Percentiles rank a stretch among this genome's conserved stretches.
These are phyloP conservation scores for Setophaga coronata DNA, from an alignment of 2,113 vertebrate species.

Conservation along the genomic window DNA sequence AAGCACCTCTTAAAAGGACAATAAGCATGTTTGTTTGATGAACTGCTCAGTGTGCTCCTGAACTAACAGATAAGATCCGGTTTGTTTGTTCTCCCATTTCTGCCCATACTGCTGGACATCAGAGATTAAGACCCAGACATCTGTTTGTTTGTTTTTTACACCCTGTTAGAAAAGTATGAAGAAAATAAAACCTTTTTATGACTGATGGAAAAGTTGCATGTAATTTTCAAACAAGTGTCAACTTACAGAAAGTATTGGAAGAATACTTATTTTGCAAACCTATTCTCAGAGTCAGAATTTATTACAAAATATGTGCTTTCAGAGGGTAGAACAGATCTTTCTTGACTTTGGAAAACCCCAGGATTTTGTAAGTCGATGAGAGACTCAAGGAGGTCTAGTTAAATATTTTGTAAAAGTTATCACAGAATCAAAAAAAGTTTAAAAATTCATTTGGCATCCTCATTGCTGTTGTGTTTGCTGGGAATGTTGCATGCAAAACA, in stretches of 20 bases:
- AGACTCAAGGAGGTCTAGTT: background rate
- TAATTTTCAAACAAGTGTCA: background rate
- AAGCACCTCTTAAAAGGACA: background rate
- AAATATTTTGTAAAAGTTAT: background rate
- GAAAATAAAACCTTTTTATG: background rate
- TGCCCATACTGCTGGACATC: background rate
- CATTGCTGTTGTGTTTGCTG: background rate
- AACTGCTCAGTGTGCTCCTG: constrained; percentile 4
- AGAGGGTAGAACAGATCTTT: background rate
- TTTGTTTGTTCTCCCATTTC: constrained; percentile 3
- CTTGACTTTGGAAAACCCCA: background rate
- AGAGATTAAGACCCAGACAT: background rate
- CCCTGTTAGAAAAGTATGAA: background rate
- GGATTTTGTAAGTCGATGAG: background rate
- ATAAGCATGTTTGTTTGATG: constrained; percentile 13
- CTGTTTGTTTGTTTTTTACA: constrained; percentile 27
- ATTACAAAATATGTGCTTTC: background rate
- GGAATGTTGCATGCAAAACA: constrained; percentile 31
- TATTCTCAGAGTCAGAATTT: background rate
- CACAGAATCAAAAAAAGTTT: background rate
- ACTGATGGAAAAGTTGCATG: background rate
- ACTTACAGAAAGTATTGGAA: background rate
- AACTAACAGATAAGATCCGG: constrained; percentile 16
- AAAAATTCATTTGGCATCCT: background rate
- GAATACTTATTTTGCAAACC: background rate